Base-by-base conservation (phyloP, 2,888 invertebrate genomes). In the Stenoptilia bipunctidactyla region DNA sequence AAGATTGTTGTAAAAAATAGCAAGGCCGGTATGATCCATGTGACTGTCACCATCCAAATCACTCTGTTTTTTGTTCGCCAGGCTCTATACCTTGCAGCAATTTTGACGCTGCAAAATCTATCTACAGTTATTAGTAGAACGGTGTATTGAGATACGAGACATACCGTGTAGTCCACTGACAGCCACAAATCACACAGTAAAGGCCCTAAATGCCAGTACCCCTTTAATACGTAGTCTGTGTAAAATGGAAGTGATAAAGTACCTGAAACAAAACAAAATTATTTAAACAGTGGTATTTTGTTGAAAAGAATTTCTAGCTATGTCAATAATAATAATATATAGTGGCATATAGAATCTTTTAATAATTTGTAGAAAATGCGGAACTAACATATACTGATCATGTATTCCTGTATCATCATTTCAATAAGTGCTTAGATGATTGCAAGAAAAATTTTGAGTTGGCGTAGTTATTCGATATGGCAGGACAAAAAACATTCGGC, bases 201-300 rank as follows among this genome's bases (percentile, higher is more conserved):
- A 15, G 96, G 94, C 10, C 99, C 98, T 48, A 99, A 87, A 65
- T 97, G 94, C 99, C 99, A 99, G 66, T 94, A 93, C 40, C 96
- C 97, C 87, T 94, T 93, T 50, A 99, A 85, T 40, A 98, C 93
- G 85, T 99, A 98, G 50, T 97, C 94, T 15, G 98, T 97, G 82
- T 96, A 99, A 82, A 99, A 97, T 40, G 99, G 98, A 92, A 99
- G 96, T 15, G 98, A 98, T 45, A 98, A 92, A 38, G 97, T 93
- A 59, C 99, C 94, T 94, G 86, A 53, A 55, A 66, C 61, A 73
- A 75, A 48, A 39, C 49, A 58, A 55, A 46, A 20, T n/a, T n/a
- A n/a, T n/a, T n/a, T n/a, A n/a, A n/a, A n/a, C n/a, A n/a, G n/a
- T n/a, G n/a, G n/a, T n/a, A n/a, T n/a, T n/a, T n/a, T n/a, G n/a